A percentile compares a stretch with the other conserved stretches of the same genome.
These are phyloP conservation scores for Ophion costatus DNA, from an alignment of 2,888 invertebrate genomes.

Conservation along the genomic window DNA sequence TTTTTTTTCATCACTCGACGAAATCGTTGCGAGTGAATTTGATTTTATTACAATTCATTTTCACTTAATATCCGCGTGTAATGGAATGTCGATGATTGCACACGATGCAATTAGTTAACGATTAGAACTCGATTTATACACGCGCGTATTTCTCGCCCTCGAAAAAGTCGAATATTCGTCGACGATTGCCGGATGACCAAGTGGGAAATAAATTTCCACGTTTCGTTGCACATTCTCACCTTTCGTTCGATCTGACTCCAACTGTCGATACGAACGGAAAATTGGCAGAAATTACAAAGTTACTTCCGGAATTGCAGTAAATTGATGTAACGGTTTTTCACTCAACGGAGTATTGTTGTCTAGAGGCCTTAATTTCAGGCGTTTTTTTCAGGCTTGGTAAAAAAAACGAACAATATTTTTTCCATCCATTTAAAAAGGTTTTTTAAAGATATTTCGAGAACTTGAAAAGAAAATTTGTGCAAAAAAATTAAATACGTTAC, in stretches of 20 bases:
- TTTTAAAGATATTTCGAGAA: too few species aligned
- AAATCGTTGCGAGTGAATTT: not conserved
- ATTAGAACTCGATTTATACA: constrained; percentile 5
- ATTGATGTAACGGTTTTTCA: not conserved
- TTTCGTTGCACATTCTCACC: constrained; percentile 38
- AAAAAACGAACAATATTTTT: too few species aligned
- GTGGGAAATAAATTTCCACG: constrained; percentile 39
- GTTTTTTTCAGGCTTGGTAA: too few species aligned
- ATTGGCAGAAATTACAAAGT: not conserved
- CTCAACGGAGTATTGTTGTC: too few species aligned
- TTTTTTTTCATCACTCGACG: not conserved
- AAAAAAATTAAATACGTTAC: too few species aligned
- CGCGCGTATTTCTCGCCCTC: not conserved
- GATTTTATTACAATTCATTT: constrained; percentile 8
- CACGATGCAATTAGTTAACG: constrained; percentile 28
- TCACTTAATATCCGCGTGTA: not conserved
- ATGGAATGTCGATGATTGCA: constrained; percentile 1
- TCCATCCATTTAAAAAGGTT: too few species aligned
- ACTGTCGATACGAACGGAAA: not conserved
- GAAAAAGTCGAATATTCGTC: constrained; percentile 13
- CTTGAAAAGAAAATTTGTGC: too few species aligned
- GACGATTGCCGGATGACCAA: constrained; percentile 15
- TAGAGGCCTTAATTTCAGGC: too few species aligned
- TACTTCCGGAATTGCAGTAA: not conserved
- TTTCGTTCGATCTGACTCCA: constrained; percentile 12